Base-by-base conservation (phyloP, 2,888 invertebrate genomes). In the Geophilus truncorum region DNA sequence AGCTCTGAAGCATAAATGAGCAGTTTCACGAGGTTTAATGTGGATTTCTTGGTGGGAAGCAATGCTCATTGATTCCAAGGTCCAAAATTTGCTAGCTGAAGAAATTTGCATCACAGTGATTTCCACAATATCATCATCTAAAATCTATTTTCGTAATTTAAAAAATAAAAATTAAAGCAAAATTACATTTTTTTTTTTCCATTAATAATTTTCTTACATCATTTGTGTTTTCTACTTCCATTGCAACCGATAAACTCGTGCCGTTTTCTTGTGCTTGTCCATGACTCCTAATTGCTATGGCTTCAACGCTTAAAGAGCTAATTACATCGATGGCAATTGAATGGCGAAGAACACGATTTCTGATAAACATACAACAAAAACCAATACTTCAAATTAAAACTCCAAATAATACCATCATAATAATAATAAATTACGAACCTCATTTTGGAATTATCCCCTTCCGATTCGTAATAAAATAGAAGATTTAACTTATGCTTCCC, bases 401-500 rank as follows among this genome's bases (percentile, higher is more conserved):
- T 32, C 0, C n/a, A 77, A 23, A 0, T 75, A 21, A 75, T 28
- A 18, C 0, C 21, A 76, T 12, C 7, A 76, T 28, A 15, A 76
- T 12, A 6, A 4, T 76, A 30, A 32, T 28, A 76, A 23, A 30
- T 18, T 23, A 76, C 18, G 32, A 18, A 78, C 36, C 25, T 78
- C 36, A 40, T 45, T n/a, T 25, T 79, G 45, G 57, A 28, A 79
- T 45, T 18, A 15, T 57, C 12, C 18, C 18, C 34, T 18, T 30
- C 30, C 1, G 79, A 57, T 79, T 92, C 91, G 85, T 93, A 94
- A 85, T 93, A 93, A 86, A 94, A 92, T 77, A 94, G 88, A 83
- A 93, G 87, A 85, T 93, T 91, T 70, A 93, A 86, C 4, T 89
- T 87, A 83, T 91, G 90, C 28, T 89, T 87, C 1, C 92, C 93